Evolutionary conservation across 2,113 vertebrate species (phyloP).

Genomic region (Gyps fulvus): DNA sequence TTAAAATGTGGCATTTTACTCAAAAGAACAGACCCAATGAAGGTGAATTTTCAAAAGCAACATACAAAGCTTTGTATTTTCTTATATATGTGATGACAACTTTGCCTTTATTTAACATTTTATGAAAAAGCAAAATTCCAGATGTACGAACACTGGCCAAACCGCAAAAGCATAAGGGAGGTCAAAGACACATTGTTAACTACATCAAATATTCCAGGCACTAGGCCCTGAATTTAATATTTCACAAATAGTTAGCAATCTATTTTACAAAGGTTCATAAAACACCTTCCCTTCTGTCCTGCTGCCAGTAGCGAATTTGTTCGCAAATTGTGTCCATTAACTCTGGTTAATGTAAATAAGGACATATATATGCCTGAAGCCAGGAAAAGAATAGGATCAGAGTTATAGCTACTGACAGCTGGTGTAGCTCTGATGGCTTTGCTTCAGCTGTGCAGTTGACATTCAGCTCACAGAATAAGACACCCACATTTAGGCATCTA

Average conservation of each 20-base stretch:
- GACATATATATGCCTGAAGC: not conserved
- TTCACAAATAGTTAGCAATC: not conserved
- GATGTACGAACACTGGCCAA: not conserved
- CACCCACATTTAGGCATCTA: not conserved
- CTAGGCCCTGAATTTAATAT: not conserved
- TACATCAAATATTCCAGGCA: not conserved
- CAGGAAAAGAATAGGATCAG: not conserved
- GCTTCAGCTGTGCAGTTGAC: not conserved
- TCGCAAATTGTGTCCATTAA: not conserved
- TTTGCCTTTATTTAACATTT: not conserved
- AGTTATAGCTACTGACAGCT: not conserved
- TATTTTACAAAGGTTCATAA: not conserved
- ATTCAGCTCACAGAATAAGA: not conserved
- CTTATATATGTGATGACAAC: not conserved
- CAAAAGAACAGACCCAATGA: not conserved
- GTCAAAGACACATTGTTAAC: not conserved
- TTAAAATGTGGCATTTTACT: not conserved
- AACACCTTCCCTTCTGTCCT: not conserved
- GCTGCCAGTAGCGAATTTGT: not conserved
- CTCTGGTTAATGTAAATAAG: not conserved
- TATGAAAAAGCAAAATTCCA: not conserved
- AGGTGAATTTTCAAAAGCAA: slow-evolving; percentile 15
- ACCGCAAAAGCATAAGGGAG: not conserved
- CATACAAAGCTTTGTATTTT: not conserved
- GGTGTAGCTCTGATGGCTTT: not conserved